Evolutionary conservation across 2,888 invertebrate genomes (phyloP).

Genomic region (Leucophenga maculata): DNA sequence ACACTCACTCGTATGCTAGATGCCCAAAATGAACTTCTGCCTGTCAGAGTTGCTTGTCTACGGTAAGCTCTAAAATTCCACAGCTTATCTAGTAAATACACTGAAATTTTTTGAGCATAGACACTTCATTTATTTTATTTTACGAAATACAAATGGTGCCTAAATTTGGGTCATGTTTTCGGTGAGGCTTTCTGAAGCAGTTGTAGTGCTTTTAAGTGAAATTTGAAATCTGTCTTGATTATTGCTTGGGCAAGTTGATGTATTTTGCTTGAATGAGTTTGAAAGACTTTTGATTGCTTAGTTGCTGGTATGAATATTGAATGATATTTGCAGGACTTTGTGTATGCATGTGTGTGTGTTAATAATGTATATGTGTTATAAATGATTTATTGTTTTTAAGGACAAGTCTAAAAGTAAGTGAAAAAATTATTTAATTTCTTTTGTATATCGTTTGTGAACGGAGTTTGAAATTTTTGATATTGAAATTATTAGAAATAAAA

Average conservation of each 20-base stretch:
- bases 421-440: too few relatives aligned
- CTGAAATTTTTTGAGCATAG: not conserved
- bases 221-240: not conserved
- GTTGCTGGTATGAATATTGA: too few relatives aligned
- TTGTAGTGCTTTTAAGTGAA: not conserved
- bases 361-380: too few relatives aligned
- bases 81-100: not conserved
- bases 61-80: not conserved
- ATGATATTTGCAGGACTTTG: too few relatives aligned
- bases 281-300: not conserved
- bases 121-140: conserved; percentile 68
- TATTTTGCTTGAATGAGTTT: not conserved
- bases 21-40: not conserved
- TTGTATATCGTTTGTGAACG: too few relatives aligned
- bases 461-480: too few relatives aligned
- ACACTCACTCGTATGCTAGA: too few relatives aligned
- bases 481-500: too few relatives aligned
- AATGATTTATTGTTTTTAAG: too few relatives aligned
- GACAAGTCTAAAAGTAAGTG: too few relatives aligned
- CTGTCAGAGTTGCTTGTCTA: not conserved
- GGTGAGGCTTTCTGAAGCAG: conserved; percentile 17
- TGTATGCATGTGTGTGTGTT: too few relatives aligned
- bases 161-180: conserved; percentile 62
- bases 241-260: not conserved
- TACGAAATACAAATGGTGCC: conserved; percentile 68